Evolutionary conservation across 2,888 invertebrate genomes (phyloP).

Genomic region (Caenorhabditis becei): DNA sequence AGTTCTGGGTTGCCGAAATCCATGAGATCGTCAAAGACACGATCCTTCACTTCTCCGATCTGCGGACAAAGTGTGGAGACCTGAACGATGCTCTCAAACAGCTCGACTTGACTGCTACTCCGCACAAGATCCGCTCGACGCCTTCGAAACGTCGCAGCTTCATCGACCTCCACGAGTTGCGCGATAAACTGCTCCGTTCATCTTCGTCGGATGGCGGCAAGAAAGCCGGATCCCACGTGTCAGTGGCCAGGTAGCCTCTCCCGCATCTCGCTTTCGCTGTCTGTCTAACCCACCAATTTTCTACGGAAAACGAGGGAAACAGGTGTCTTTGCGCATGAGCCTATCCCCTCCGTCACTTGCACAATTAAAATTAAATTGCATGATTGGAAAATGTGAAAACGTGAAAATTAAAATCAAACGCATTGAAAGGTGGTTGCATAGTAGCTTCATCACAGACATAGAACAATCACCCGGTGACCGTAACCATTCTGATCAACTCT

Average conservation of each 20-base stretch:
- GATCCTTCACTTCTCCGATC: conserved; percentile 81
- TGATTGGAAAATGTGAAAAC: neutral
- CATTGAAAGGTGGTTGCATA: too few relatives aligned
- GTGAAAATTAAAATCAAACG: too few relatives aligned
- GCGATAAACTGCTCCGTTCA: conserved; percentile 79
- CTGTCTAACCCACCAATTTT: conserved; percentile 1
- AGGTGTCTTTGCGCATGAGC: conserved; percentile 37
- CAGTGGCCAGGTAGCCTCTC: conserved; percentile 79
- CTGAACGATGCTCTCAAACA: conserved; percentile 81
- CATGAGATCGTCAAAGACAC: conserved; percentile 82
- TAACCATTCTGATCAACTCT: too few relatives aligned
- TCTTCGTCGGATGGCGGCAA: conserved; percentile 72
- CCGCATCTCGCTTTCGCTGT: conserved; percentile 60
- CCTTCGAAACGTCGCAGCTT: conserved; percentile 81
- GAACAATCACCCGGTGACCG: too few relatives aligned
- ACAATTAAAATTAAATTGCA: conserved; percentile 12
- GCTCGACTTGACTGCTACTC: conserved; percentile 81
- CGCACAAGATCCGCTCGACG: conserved; percentile 81
- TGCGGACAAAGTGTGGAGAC: conserved; percentile 80
- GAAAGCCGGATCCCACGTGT: conserved; percentile 80
- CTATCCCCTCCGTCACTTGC: conserved; percentile 21
- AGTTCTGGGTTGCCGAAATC: conserved; percentile 82
- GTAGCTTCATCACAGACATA: too few relatives aligned
- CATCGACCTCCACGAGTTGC: conserved; percentile 81
- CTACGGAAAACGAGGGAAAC: neutral